Evolutionary conservation across 2,797 vertebrate genomes (phyloP), one percentile per base, ranked within the genome.

Genomic region (Sebastes alutus): DNA sequence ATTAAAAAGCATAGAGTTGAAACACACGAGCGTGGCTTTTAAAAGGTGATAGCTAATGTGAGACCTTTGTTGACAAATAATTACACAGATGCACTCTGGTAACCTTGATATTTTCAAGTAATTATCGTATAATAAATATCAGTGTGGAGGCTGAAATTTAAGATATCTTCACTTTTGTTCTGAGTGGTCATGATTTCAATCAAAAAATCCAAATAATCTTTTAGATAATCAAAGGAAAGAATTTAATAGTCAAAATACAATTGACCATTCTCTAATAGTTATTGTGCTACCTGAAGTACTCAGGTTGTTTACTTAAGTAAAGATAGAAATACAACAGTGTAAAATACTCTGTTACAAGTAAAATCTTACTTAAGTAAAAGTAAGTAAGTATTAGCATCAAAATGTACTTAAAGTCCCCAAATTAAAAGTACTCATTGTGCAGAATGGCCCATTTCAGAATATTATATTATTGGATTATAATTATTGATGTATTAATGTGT

Each of bases 21-120:
- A 72, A 25, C 32, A 58, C 71, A 70, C 54, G 35, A 85, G 20
- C 2, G 18, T 61, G 76, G 35, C 55, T 83, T 87, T 83, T 84
- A 62, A 82, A 87, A 73, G 27, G 46, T 60, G 71, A 61, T 23
- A 10, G 54, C 30, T 77, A 64, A 75, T 73, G 42, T 33, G 30
- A 62, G 29, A 75, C 77, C 69, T 64, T 61, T 73, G 67, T 77
- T 79, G 61, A 77, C 66, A 72, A 64, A 54, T 72, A 75, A 67
- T 75, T 77, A 72, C 38, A 72, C 27, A 66, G 80, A 18, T 72
- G 25, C 35, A 7, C 4, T 27, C 18, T 22, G 14, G 35, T 54
- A 25, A 16, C 61, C 33, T n/a, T 68, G 74, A 77, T 71, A 69
- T 75, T 81, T 82, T 68, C 5, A 22, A 52, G 65, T 81, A 58